Base-by-base conservation (phyloP, 2,888 invertebrate species). In the Calameuta idolon region DNA sequence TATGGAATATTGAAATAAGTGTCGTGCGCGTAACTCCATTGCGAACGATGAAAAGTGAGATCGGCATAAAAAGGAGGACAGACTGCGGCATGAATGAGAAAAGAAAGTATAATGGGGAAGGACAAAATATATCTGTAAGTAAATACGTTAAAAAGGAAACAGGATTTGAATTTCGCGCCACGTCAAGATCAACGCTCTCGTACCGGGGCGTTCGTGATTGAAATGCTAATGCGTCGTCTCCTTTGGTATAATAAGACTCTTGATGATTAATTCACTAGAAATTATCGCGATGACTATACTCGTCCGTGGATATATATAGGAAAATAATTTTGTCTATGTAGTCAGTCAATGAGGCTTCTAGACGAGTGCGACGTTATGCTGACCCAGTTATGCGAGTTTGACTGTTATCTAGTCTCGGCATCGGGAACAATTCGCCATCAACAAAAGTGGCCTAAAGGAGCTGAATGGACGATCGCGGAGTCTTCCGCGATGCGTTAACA, bases 361-460 rank as follows among this genome's bases (percentile, higher is more conserved):
- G 23, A 74, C 35, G 74, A 23, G 12, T 74, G 31, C 34, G 74
- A 74, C 74, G 37, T 74, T 33, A 3, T 15, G 74, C 34, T 34
- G 74, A 34, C 74, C 74, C n/a, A 74, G 31, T 74, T 74, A 74
- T 30, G 34, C 35, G 74, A n/a, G 74, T 74, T 34, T 74, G 34
- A 74, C n/a, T 74, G 74, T n/a, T 34, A 74, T 74, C 74, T 74
- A n/a, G 31, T 34, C 74, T n/a, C 34, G 74, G 30, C 23, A 74
- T 74, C 74, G 34, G 74, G 34, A 35, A 35, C 74, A 34, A 74
- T 74, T 74, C 37, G 4, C 34, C 34, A 74, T 74, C 74, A 12
- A 74, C 74, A 34, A 74, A 74, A 74, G 35, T 30, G 75, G 55
- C 40, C 69, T 69, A 23, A 30, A n/a, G 31, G 31, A 71, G 12